These are phyloP conservation scores for Lophotriccus pileatus DNA, from an alignment of 2,797 vertebrate genomes.

Conservation along the genomic window DNA sequence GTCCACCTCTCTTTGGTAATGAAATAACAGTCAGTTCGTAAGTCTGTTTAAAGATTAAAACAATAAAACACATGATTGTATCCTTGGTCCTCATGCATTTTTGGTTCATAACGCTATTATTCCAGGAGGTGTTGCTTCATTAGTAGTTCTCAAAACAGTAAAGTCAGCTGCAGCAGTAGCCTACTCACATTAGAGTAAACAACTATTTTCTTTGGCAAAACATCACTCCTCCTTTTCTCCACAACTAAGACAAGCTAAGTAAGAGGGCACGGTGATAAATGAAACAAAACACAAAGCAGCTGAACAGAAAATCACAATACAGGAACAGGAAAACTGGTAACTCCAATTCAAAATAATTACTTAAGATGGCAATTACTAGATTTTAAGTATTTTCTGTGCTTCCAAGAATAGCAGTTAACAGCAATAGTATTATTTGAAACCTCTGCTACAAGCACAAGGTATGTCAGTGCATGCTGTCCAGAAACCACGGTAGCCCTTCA, in stretches of 20 bases:
- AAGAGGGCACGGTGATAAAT: background rate
- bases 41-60: background rate
- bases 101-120: background rate
- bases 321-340: background rate
- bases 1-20: background rate
- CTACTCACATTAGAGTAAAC: background rate
- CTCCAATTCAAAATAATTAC: background rate
- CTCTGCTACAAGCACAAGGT: background rate
- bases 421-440: background rate
- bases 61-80: background rate
- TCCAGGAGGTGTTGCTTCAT: background rate
- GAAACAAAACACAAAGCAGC: background rate
- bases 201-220: background rate
- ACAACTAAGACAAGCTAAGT: background rate
- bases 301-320: background rate
- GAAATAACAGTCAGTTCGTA: background rate
- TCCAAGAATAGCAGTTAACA: background rate
- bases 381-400: background rate
- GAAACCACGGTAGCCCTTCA: background rate
- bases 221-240: background rate
- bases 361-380: background rate
- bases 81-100: background rate
- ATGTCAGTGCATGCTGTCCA: rapidly evolving
- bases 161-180: background rate
- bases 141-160: background rate